Base-by-base conservation (phyloP, 2,888 invertebrate genomes). In the Rotaria magnacalcarata region DNA sequence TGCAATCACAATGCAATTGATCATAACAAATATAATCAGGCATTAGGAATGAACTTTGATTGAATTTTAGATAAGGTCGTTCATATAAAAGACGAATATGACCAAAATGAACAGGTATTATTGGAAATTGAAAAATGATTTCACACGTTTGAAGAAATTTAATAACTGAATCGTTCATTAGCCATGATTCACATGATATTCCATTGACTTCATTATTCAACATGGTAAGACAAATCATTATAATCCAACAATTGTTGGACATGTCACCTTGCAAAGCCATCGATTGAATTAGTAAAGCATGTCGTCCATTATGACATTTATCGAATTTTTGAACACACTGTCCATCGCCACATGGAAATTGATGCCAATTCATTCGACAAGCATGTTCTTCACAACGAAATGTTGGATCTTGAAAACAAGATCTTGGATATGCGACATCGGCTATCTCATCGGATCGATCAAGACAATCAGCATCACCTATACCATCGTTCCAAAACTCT, bases 311-410 rank as follows among this genome's bases (percentile, higher is more conserved):
- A 67, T 67, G 67, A 67, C 67, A 67, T 67, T 41, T 34, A 67
- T 67, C 67, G 11, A 67, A 67, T 67, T 67, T 67, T 41, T 67
- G 67, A 19, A 67, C 67, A 19, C 67, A 67, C 34, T 67, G 34
- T 67, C 67, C 67, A 67, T 67, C 67, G 0, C 67, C 67, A 41
- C 67, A 67, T 34, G 67, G 19, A 67, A 67, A 67, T 67, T 67
- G 34, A 67, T 67, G 67, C 67, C 67, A 67, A 27, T 67, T 67
- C 7, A 34, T 34, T 34, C 67, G 16, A 19, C 67, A 67, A 1
- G 34, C 5, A 67, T 67, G 67, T 67, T 67, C 67, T 67, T 67
- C 67, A 34, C 67, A 67, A 67, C 34, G 67, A 41, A 67, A 67
- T 67, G 19, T 34, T 41, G 67, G 67, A 34, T 67, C 67, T 34